Evolutionary conservation across 1,140 invertebrate species (phyloP).

Genomic region (Cyclina sinensis): DNA sequence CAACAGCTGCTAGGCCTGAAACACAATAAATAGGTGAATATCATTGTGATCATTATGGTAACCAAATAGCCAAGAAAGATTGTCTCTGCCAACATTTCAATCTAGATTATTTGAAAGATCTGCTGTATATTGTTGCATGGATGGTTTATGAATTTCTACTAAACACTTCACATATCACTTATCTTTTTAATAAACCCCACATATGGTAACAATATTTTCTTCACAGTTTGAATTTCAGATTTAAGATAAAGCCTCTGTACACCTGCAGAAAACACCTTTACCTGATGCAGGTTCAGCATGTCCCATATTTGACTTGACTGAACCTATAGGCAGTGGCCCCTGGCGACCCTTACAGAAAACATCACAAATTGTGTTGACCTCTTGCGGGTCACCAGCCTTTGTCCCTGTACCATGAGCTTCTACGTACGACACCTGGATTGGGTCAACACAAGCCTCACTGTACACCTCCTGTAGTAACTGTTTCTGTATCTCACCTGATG

Average conservation of each 20-base stretch:
- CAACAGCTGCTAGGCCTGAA: constrained; percentile 93
- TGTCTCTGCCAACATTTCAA: background rate
- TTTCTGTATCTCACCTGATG: constrained; percentile 95
- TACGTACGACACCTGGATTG: constrained; percentile 93
- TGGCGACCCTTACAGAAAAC: constrained; percentile 93
- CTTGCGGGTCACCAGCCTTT: constrained; percentile 96
- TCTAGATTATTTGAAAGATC: background rate
- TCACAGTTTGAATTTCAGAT: no score
- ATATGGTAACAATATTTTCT: no score
- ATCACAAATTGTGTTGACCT: constrained; percentile 96
- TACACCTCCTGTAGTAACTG: constrained; percentile 95
- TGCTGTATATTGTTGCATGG: background rate
- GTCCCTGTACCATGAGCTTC: constrained; percentile 99
- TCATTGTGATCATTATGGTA: background rate
- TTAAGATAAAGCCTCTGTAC: no score
- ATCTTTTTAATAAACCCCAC: no score
- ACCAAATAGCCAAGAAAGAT: background rate
- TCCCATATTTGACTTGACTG: constrained; percentile 99
- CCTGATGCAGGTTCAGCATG: constrained; percentile 98
- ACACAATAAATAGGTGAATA: background rate
- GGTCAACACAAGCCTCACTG: constrained; percentile 93
- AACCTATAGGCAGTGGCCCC: constrained; percentile 95
- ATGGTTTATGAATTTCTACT: no score
- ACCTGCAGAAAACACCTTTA: no score
- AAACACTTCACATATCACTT: no score